Percentiles rank a stretch among this genome's conserved stretches.
Conservation (phyloP, 2,888 invertebrate genomes). For the Hololepta plana region DNA sequence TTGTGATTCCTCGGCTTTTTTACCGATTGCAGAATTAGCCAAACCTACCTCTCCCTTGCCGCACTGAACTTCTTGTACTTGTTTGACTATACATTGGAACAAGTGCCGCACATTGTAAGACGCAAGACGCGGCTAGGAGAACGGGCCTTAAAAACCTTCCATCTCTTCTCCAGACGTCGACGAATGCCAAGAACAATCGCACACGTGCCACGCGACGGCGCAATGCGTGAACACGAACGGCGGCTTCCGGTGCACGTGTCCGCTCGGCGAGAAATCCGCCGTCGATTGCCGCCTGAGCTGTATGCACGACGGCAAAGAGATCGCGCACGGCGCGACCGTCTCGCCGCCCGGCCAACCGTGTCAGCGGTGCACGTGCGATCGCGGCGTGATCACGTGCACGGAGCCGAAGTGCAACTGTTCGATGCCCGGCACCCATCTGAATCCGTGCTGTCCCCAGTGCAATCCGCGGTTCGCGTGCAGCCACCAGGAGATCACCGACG, state of each 20-base stretch:
- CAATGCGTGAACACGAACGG: conserved; percentile 67
- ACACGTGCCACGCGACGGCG: conserved; percentile 65
- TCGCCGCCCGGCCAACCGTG: conserved; percentile 29
- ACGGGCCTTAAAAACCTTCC: conserved; percentile 5
- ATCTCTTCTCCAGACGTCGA: conserved; percentile 62
- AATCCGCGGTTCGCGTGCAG: conserved; percentile 53
- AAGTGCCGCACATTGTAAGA: too few relatives aligned
- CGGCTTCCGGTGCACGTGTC: conserved; percentile 60
- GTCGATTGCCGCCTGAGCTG: conserved; percentile 56
- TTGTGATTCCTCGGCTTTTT: too few relatives aligned
- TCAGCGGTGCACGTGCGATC: conserved; percentile 31
- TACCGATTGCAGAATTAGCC: too few relatives aligned
- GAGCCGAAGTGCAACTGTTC: conserved; percentile 53
- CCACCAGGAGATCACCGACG: conserved; percentile 62
- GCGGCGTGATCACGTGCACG: conserved; percentile 48
- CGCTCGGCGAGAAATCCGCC: conserved; percentile 25
- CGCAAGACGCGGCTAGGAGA: too few relatives aligned
- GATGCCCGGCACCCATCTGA: conserved; percentile 28
- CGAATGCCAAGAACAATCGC: conserved; percentile 58
- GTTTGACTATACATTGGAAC: too few relatives aligned
- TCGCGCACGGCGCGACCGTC: conserved; percentile 37
- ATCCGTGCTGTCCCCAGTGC: conserved; percentile 67
- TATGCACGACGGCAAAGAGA: conserved; percentile 46
- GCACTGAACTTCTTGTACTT: too few relatives aligned
- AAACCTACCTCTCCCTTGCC: too few relatives aligned